Evolutionary conservation across 2,888 invertebrate species (phyloP).

Genomic region (Melanchra persicariae): DNA sequence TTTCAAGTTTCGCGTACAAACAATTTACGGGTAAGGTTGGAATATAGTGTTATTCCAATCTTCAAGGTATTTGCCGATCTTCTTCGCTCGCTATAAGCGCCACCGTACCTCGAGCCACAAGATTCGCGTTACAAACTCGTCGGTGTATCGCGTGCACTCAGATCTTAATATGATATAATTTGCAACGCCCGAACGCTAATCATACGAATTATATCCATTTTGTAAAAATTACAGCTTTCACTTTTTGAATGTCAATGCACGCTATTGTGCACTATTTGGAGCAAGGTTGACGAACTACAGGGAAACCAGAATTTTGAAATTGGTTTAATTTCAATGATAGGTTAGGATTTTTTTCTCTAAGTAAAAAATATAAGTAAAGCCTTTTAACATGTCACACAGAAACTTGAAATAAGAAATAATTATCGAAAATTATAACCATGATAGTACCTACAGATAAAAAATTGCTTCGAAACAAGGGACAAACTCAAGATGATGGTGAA

Average conservation of each 20-base stretch:
- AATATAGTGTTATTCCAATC: background rate
- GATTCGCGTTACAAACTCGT: conserved; percentile 59
- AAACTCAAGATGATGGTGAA: background rate
- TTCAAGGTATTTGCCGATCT: background rate
- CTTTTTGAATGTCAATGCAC: conserved; percentile 68
- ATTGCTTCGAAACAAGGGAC: too few relatives aligned
- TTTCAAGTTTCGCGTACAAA: background rate
- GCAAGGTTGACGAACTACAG: conserved; percentile 57
- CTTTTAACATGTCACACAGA: too few relatives aligned
- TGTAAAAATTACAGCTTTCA: conserved; percentile 61
- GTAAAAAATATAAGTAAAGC: too few relatives aligned
- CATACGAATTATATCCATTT: conserved; percentile 62
- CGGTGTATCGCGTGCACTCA: conserved; percentile 67
- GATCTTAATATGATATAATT: conserved; percentile 69
- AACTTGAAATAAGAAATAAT: too few relatives aligned
- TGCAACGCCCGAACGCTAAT: conserved; percentile 65
- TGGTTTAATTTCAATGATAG: background rate
- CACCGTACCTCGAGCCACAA: conserved; percentile 40
- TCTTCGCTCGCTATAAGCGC: conserved; percentile 38
- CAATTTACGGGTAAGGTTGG: too few relatives aligned
- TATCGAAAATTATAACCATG: background rate
- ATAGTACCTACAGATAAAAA: too few relatives aligned
- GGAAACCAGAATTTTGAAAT: background rate
- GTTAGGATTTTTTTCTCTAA: too few relatives aligned
- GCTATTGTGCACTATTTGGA: conserved; percentile 62